Base-by-base conservation (phyloP, 2,888 invertebrate genomes). In the Hemithea aestivaria region DNA sequence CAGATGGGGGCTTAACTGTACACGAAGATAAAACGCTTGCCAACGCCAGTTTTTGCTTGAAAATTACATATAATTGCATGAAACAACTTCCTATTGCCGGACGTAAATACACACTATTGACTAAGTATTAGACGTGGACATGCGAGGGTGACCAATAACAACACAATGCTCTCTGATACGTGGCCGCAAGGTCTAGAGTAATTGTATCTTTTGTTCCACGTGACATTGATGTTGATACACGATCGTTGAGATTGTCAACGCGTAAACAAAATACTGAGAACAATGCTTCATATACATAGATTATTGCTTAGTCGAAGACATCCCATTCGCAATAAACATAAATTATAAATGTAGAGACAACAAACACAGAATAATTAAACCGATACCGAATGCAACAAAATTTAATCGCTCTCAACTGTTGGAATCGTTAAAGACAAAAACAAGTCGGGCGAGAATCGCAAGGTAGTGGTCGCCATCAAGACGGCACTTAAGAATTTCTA, bases 21-120 rank as follows among this genome's bases (percentile, higher is more conserved):
- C 48, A 38, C 36, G 35, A 24, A 49, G 49, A 53, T 50, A 52
- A 51, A 51, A 35, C 49, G 53, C 30, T 50, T 35, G 53, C 45
- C 34, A 43, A 38, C 50, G 48, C 48, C 43, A 53, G 59, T 73
- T 73, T 68, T 69, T 72, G 57, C 58, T 61, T 60, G 62, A 63
- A 73, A 75, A 74, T 71, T 62, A 56, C 56, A 61, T 61, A 62
- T 73, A 76, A 74, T 74, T 71, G 62, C 59, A 58, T 40, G 40
- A 53, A 72, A 69, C 66, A 53, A 71, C 72, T 79, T 76, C 76
- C 77, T 73, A 56, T 58, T 58, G 42, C 42, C 22, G 40, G 55
- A 56, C 42, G 51, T 60, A 48, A 58, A 57, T 56, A 62, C 56
- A 58, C 53, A 60, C 55, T 56, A 56, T 53, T 53, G 58, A 48